phyloP scores from a whole-genome alignment of 2,113 vertebrate species.

The Cyprinodon tularosa region DNA sequence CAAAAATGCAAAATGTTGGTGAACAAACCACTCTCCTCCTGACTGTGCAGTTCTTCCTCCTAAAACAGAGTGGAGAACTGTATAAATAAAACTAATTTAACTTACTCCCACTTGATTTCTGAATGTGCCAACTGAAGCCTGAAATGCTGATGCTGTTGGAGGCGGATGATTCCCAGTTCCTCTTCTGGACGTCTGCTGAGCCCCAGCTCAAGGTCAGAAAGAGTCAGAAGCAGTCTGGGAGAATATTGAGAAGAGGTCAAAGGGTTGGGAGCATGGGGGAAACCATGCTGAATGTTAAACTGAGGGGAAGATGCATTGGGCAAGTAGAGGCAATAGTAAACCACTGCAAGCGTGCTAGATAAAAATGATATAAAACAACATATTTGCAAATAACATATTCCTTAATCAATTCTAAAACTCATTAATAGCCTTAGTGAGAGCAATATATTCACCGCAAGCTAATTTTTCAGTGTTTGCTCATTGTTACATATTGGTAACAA shows the following conservation, averaged over 20 bases:
- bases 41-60: conserved; percentile 4
- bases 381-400: background rate
- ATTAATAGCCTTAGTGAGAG: background rate
- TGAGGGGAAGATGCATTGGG: conserved; percentile 48
- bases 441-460: background rate
- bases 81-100: conserved; percentile 32
- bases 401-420: background rate
- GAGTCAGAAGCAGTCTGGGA: conserved; percentile 51
- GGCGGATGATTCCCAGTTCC: conserved; percentile 23
- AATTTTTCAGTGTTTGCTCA: background rate
- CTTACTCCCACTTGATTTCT: background rate
- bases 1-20: background rate
- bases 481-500: too few relatives aligned
- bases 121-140: conserved; percentile 31
- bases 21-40: background rate
- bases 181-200: conserved; percentile 40
- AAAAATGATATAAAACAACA: background rate
- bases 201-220: conserved; percentile 52
- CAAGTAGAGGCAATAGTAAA: conserved; percentile 34
- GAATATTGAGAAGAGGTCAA: conserved; percentile 47
- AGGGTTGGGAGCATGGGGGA: conserved; percentile 45
- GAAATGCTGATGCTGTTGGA: conserved; percentile 50
- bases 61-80: conserved; percentile 11
- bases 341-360: conserved; percentile 4
- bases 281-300: conserved; percentile 73